Percentiles rank a stretch among this genome's conserved stretches.
phyloP scores from a whole-genome alignment of 1,140 invertebrate species.

The Chlorops oryzae region DNA sequence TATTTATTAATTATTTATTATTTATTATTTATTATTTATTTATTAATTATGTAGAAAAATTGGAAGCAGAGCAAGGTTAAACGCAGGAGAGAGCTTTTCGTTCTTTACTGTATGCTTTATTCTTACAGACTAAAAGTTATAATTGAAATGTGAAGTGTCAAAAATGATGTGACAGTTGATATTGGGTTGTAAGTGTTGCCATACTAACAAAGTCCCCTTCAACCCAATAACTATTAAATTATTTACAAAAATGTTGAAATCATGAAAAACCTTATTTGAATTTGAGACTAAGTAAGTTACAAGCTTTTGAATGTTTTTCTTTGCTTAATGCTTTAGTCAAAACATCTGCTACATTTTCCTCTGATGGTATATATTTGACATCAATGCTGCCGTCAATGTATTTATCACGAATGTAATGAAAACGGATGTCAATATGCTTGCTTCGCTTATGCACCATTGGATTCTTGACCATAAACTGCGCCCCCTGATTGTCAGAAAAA shows the following conservation, averaged over 20 bases:
- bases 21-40: no score
- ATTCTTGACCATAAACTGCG: slow-evolving; percentile 9
- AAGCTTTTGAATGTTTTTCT: slow-evolving; percentile 1
- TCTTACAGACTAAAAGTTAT: no score
- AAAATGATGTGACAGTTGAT: no score
- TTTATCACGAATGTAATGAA: slow-evolving; percentile 4
- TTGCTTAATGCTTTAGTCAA: slow-evolving; percentile 11
- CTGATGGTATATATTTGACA: slow-evolving; percentile 4
- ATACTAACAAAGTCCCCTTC: not conserved
- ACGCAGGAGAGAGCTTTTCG: no score
- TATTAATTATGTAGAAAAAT: no score
- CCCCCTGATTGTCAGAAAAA: no score
- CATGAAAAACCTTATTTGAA: not conserved
- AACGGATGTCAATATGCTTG: slow-evolving; percentile 10
- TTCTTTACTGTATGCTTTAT: no score
- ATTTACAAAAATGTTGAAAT: not conserved
- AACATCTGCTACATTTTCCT: slow-evolving; percentile 8
- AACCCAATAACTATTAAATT: no score
- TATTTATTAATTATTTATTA: no score
- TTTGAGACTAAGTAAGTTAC: not conserved
- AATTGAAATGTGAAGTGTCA: no score
- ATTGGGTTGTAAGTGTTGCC: no score
- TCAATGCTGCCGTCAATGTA: not conserved
- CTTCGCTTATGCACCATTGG: slow-evolving; percentile 1
- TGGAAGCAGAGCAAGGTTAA: no score